A percentile compares a stretch with the other conserved stretches of the same genome.
Evolutionary conservation across 2,113 vertebrate genomes (phyloP).

Genomic region (Phylloscopus trochilus): DNA sequence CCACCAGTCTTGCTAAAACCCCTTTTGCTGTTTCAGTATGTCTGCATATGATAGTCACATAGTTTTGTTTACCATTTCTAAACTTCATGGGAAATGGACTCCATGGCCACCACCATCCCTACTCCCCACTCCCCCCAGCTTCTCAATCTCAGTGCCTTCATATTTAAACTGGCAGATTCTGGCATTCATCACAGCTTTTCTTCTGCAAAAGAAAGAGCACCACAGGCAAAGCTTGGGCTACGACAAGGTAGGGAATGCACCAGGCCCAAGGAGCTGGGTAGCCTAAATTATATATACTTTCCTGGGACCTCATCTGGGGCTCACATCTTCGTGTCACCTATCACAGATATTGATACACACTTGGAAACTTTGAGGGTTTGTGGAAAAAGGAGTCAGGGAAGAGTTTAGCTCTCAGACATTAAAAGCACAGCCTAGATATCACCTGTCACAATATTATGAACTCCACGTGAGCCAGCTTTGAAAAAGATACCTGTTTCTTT

Average conservation of each 20-base stretch:
- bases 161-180: not conserved
- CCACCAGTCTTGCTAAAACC: not conserved
- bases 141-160: not conserved
- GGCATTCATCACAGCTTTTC: not conserved
- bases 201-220: not conserved
- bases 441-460: not conserved
- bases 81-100: not conserved
- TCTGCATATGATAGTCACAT: not conserved
- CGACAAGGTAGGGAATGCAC: not conserved
- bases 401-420: not conserved
- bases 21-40: not conserved
- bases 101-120: not conserved
- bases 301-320: not conserved
- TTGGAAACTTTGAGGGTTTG: not conserved
- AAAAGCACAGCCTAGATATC: not conserved
- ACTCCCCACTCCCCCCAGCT: rapidly evolving
- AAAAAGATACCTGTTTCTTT: not conserved
- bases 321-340: not conserved
- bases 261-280: not conserved
- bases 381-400: not conserved
- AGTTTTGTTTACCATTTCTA: not conserved
- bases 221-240: not conserved
- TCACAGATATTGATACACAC: not conserved
- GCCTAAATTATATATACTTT: not conserved
- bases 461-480: not conserved